Base-by-base conservation (phyloP, 2,888 invertebrate species). In the Hipparchia semele region DNA sequence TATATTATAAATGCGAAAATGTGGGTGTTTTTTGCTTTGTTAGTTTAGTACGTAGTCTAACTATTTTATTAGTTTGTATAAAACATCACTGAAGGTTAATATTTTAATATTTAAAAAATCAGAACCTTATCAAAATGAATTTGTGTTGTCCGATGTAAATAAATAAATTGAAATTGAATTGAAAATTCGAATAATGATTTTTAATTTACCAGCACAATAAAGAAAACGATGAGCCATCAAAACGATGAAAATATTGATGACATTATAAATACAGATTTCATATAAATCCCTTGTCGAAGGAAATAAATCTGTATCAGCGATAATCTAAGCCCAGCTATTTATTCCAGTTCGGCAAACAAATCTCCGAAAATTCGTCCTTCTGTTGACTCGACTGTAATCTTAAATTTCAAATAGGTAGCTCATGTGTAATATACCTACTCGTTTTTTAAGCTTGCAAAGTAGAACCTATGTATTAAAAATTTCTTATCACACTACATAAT, bases 261-360 rank as follows among this genome's bases (percentile, higher is more conserved):
- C 59, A 54, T 66, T 66, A 56, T 62, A 53, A 73, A 65, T 68
- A 68, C 64, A 68, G 68, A 73, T 70, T 70, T 68, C 54, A 60
- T 67, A 54, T 53, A 65, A 64, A 75, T 73, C 59, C 13, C 49
- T 69, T 56, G 62, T 68, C 64, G 67, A 66, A 70, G 58, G 65
- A 73, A 68, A 75, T 75, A 68, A 73, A 73, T 75, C 65, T 68
- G 68, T 75, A 68, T 73, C 68, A 68, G 70, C 73, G 54, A 73
- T 72, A 73, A 75, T 73, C 70, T 71, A 73, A 73, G 70, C 73
- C 59, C 65, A 64, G 60, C 66, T 71, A 71, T 73, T 75, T 75
- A 75, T 73, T 64, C 65, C 65, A 68, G 56, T 71, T 73, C 64
- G 46, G 59, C 61, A 58, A 73, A 73, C 69, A 70, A 69, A 67